Percentiles rank a stretch among this genome's conserved stretches.
These are phyloP conservation scores for Drosophila pandora DNA, from an alignment of 1,140 invertebrate genomes.

Conservation along the genomic window DNA sequence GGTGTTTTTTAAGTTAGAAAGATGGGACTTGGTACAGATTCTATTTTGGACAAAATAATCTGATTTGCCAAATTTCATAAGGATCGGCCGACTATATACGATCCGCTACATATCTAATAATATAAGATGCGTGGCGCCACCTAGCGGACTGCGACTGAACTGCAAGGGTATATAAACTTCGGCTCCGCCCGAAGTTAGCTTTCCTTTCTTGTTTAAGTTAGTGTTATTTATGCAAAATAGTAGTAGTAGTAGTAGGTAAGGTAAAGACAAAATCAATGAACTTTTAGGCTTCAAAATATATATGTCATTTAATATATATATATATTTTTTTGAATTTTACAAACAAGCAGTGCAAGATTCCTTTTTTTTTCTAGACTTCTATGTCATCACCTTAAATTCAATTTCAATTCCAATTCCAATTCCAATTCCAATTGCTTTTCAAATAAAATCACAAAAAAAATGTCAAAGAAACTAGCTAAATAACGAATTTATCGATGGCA, in stretches of 20 bases:
- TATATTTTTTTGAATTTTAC: background rate
- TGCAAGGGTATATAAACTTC: too few species aligned
- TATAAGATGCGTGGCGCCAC: too few species aligned
- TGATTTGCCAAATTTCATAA: too few species aligned
- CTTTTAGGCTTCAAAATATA: background rate
- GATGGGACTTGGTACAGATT: too few species aligned
- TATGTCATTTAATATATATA: background rate
- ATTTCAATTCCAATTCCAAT: background rate
- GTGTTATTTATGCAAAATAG: slow-evolving; percentile 75
- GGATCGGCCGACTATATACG: too few species aligned
- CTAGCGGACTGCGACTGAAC: too few species aligned
- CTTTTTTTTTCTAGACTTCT: background rate
- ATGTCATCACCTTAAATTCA: slow-evolving; percentile 1
- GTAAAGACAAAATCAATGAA: slow-evolving; percentile 32
- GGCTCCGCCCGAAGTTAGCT: too few species aligned
- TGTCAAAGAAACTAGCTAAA: background rate
- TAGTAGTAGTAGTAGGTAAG: slow-evolving; percentile 6
- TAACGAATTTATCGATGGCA: slow-evolving; percentile 15
- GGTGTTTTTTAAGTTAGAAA: too few species aligned
- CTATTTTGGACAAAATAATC: too few species aligned
- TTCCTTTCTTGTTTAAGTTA: too few species aligned
- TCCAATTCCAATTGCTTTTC: slow-evolving; percentile 17
- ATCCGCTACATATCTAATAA: too few species aligned
- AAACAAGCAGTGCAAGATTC: background rate
- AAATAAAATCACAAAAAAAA: background rate